phyloP scores from a whole-genome alignment of 1,140 invertebrate species.

The Rhysida immarginata region DNA sequence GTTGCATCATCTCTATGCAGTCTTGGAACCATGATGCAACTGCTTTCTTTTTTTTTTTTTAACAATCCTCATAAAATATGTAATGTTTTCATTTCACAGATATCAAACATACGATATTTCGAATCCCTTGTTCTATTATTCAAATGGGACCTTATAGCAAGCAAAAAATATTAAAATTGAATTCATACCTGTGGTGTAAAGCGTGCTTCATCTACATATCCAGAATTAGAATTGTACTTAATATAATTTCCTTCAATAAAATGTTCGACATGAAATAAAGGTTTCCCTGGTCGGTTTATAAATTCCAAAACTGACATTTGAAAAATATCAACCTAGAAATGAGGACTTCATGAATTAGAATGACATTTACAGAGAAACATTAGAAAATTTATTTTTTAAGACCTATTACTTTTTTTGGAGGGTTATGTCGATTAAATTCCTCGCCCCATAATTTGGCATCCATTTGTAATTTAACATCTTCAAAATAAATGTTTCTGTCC shows the following conservation, averaged over 20 bases:
- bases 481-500: slow-evolving; percentile 36
- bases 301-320: slow-evolving; percentile 44
- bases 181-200: slow-evolving; percentile 38
- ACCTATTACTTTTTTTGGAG: slow-evolving; percentile 39
- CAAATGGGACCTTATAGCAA: too few relatives aligned
- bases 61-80: too few relatives aligned
- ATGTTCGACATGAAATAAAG: slow-evolving; percentile 42
- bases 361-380: too few relatives aligned
- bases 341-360: too few relatives aligned
- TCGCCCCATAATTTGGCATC: slow-evolving; percentile 46
- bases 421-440: slow-evolving; percentile 43
- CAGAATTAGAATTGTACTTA: slow-evolving; percentile 47
- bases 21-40: too few relatives aligned
- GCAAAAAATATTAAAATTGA: too few relatives aligned
- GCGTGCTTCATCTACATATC: slow-evolving; percentile 37
- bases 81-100: too few relatives aligned
- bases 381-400: not conserved
- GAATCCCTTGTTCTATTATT: too few relatives aligned
- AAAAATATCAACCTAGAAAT: slow-evolving; percentile 45
- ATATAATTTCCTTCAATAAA: slow-evolving; percentile 44
- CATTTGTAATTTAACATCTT: slow-evolving; percentile 44
- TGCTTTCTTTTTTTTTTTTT: too few relatives aligned
- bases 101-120: too few relatives aligned
- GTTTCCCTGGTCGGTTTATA: slow-evolving; percentile 32
- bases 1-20: too few relatives aligned